Percentiles rank a stretch among this genome's conserved stretches.
phyloP scores from a whole-genome alignment of 2,888 invertebrate genomes.

The Dryocosmus kuriphilus region DNA sequence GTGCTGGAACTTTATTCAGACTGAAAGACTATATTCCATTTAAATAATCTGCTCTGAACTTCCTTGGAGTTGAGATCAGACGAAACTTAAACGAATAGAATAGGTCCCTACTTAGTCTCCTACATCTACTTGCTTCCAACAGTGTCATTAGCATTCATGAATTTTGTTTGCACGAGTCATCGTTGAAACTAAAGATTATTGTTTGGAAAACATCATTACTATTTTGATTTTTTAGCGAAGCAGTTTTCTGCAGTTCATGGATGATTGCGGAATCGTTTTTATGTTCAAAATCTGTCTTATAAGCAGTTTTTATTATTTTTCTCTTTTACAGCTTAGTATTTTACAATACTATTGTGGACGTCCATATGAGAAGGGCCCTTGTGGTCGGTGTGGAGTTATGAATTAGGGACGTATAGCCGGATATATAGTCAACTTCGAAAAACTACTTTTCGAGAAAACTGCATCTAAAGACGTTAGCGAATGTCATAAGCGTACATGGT shows the following conservation, averaged over 20 bases:
- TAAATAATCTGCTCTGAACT: constrained; percentile 61
- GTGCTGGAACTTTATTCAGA: constrained; percentile 55
- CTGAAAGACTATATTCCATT: constrained; percentile 61
- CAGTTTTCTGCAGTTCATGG: background rate
- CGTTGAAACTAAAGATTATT: background rate
- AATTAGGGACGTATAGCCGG: too few species aligned
- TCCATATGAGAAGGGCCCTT: too few species aligned
- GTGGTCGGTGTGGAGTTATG: too few species aligned
- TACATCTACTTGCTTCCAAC: background rate
- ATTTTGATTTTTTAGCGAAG: background rate
- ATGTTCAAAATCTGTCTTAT: too few species aligned
- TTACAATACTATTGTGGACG: too few species aligned
- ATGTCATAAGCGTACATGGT: too few species aligned
- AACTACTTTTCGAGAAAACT: too few species aligned
- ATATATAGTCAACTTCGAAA: too few species aligned
- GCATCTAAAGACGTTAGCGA: too few species aligned
- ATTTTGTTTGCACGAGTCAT: background rate
- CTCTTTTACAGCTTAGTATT: too few species aligned
- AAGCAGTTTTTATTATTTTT: too few species aligned
- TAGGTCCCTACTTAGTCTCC: constrained; percentile 43
- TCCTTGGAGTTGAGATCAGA: constrained; percentile 42
- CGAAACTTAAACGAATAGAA: constrained; percentile 53
- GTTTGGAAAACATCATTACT: background rate
- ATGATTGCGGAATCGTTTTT: too few species aligned
- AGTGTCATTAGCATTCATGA: background rate